A percentile compares a stretch with the other conserved stretches of the same genome.
phyloP scores from a whole-genome alignment of 2,888 invertebrate genomes.

The Cryptus armator region DNA sequence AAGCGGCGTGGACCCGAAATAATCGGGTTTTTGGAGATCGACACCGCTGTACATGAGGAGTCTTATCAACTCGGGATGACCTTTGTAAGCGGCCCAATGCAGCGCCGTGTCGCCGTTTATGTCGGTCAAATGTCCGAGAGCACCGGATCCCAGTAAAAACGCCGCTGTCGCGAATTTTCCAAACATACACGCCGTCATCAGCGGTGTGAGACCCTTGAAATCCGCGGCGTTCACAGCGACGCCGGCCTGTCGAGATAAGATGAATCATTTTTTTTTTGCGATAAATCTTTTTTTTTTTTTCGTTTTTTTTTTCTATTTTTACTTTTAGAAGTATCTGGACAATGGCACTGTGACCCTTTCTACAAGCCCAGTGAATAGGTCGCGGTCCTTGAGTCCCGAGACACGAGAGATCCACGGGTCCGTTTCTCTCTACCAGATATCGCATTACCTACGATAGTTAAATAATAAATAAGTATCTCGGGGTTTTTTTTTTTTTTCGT shows the following conservation, averaged over 20 bases:
- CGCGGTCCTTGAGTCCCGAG: constrained; percentile 95
- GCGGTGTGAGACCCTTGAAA: constrained; percentile 94
- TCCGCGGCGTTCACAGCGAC: constrained; percentile 96
- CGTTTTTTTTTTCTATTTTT: constrained; percentile 36
- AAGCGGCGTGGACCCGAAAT: constrained; percentile 96
- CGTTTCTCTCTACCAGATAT: constrained; percentile 93
- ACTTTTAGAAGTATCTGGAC: constrained; percentile 90
- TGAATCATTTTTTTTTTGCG: neutral
- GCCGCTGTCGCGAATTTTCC: constrained; percentile 96
- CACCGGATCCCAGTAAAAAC: constrained; percentile 95
- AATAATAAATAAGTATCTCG: too few species aligned
- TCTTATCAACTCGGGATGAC: constrained; percentile 94
- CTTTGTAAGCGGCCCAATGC: constrained; percentile 98
- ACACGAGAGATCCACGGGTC: constrained; percentile 94
- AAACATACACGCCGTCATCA: constrained; percentile 97
- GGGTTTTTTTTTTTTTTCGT: too few species aligned
- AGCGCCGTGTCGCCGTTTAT: constrained; percentile 97
- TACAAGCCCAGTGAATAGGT: constrained; percentile 97
- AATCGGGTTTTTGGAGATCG: constrained; percentile 95
- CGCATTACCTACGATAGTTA: constrained; percentile 88
- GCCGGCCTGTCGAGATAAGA: constrained; percentile 88
- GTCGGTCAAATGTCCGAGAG: constrained; percentile 93
- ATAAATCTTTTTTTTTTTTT: constrained; percentile 5
- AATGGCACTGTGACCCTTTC: constrained; percentile 96
- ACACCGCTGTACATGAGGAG: constrained; percentile 96